Evolutionary conservation across 2,113 vertebrate species (phyloP).

Genomic region (Tylochromis polylepis): DNA sequence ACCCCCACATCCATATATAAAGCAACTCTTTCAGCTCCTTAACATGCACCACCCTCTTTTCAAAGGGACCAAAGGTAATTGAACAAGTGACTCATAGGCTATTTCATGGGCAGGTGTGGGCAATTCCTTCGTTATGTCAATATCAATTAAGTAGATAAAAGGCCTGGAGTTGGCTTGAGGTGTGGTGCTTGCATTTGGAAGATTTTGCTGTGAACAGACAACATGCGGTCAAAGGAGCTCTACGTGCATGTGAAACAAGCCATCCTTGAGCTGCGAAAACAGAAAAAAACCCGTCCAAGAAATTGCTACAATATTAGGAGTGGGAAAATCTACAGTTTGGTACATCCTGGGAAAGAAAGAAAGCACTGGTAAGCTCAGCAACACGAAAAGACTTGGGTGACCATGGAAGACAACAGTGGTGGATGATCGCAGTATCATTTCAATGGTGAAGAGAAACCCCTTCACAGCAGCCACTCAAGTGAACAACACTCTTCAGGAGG

Average conservation of each 20-base stretch:
- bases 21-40: background rate
- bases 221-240: background rate
- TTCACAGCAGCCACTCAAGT: background rate
- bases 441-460: background rate
- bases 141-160: background rate
- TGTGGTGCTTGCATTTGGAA: background rate
- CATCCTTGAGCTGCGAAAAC: background rate
- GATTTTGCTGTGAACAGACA: background rate
- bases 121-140: background rate
- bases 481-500: background rate
- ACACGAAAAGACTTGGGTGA: background rate
- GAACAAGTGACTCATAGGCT: fast-evolving
- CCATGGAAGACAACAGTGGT: background rate
- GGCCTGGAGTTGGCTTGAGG: background rate
- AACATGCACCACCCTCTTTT: background rate
- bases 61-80: background rate
- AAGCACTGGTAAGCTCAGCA: background rate
- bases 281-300: background rate
- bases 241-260: background rate
- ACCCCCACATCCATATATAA: background rate
- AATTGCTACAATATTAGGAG: background rate
- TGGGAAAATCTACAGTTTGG: background rate
- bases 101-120: background rate
- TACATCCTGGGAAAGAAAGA: background rate
- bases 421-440: background rate